Percentiles rank a stretch among this genome's conserved stretches.
Evolutionary conservation across 2,888 invertebrate genomes (phyloP).

Genomic region (Calliphora vomitoria): DNA sequence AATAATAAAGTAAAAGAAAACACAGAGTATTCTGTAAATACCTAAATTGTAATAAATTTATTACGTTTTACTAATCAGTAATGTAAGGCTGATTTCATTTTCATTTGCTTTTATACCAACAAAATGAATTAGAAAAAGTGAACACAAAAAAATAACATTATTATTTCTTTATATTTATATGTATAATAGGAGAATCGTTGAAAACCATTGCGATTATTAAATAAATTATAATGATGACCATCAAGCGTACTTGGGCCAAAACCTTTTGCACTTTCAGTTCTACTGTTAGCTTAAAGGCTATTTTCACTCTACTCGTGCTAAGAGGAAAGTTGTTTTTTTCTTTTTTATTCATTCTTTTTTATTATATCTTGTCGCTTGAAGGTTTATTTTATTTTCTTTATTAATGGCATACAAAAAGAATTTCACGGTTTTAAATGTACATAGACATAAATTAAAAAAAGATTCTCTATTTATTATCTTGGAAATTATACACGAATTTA

Average conservation of each 20-base stretch:
- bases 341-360: neutral
- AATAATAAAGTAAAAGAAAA: too few species aligned
- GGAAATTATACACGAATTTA: neutral
- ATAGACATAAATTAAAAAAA: neutral
- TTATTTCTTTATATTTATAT: too few species aligned
- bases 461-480: neutral
- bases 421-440: neutral
- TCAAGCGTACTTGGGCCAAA: constrained; percentile 1
- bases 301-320: neutral
- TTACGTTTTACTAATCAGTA: neutral
- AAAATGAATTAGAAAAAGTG: neutral
- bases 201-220: constrained; percentile 28
- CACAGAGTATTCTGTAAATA: neutral
- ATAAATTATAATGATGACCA: constrained; percentile 33
- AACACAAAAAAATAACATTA: too few species aligned
- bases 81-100: neutral
- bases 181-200: neutral
- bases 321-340: neutral
- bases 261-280: constrained; percentile 18
- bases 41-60: neutral
- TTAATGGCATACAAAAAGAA: neutral
- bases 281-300: neutral
- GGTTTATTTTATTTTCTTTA: neutral
- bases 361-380: neutral
- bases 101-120: too few species aligned